Evolutionary conservation across 2,113 vertebrate genomes (phyloP), one percentile per base, ranked within the genome.

Genomic region (Lepisosteus osseus): DNA sequence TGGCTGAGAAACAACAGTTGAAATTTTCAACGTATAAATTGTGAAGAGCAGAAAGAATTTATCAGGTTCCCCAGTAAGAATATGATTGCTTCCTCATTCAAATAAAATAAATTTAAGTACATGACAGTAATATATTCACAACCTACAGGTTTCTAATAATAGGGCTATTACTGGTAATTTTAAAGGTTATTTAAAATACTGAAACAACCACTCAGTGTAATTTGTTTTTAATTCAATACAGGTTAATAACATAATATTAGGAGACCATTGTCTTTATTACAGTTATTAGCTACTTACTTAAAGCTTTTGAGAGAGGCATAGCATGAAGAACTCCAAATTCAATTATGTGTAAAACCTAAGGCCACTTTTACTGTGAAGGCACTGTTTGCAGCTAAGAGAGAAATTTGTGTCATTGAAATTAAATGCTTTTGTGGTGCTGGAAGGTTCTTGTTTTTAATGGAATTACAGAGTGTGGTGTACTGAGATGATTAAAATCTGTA

Each of bases 401-500:
- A 92, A 93, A 95, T 94, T 89, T 94, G 93, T 95, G 94, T 94
- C 90, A 94, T 89, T 93, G 91, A 94, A 97, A 97, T 99, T 91
- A 98, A 98, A 95, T 94, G 94, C 93, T 91, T 95, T 93, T 68
- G 81, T 93, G 92, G 87, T 88, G 95, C 92, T 95, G 90, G 93
- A 94, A 95, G 94, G 91, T 94, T 94, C 88, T 91, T 90, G 85
- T 93, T 92, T 91, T 94, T 94, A 98, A 99, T 97, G 94, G 95
- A 96, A 97, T 95, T 95, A 94, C 93, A 79, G 82, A 92, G 86
- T 91, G 92, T 84, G 84, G 86, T 93, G 88, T 88, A 89, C 86
- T 86, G 91, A 94, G 92, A 92, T 94, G 93, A 95, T 95, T 96
- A 94, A 95, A 96, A 95, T 98, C 95, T 95, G 94, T 96, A 98